Base-by-base conservation (phyloP, 2,797 vertebrate genomes). In the Eulemur mongoz region DNA sequence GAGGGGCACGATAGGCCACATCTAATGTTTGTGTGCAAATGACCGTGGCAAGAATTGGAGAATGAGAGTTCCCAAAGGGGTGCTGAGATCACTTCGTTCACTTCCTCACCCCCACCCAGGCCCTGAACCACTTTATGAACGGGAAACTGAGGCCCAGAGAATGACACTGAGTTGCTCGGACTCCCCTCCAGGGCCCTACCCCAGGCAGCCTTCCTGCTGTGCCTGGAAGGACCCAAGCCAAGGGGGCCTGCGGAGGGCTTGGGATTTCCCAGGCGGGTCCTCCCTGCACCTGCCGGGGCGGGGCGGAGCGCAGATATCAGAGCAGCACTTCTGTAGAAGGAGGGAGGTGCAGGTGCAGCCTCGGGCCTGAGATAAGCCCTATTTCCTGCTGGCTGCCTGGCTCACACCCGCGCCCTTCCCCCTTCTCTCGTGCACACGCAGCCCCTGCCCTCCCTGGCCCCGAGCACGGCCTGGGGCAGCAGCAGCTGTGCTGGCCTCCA, bases 391-490 rank as follows among this genome's bases (percentile, higher is more conserved):
- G 43, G 7, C 72, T n/a, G 57, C 32, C 23, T 30, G 0, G 11
- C 65, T 86, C 43, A 59, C 9, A 35, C 30, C n/a, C 50, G 3
- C 0, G 3, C 40, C 50, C 40, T 72, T 73, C 67, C 65, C 35
- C 40, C 45, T 35, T 79, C 65, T 35, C n/a, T 43, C 25, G 0
- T 4, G 6, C 8, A 40, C 45, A 11, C 3, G 7, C 5, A 22
- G 20, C 27, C 18, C 73, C 10, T 2, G 0, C 35, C n/a, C 11
- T 2, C 0, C 18, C 25, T 23, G 61, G 43, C 1, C 3, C n/a
- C 1, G 4, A 2, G 18, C 30, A 5, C 7, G 38, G 57, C 35
- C 15, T 20, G 4, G 70, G 9, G 4, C 59, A 48, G 22, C 67
- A 32, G 67, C 67, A 32, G 67, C 30, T 4, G 2, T 5, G 59